Conservation (phyloP, 1,140 invertebrate genomes). For the Danaus plexippus region DNA sequence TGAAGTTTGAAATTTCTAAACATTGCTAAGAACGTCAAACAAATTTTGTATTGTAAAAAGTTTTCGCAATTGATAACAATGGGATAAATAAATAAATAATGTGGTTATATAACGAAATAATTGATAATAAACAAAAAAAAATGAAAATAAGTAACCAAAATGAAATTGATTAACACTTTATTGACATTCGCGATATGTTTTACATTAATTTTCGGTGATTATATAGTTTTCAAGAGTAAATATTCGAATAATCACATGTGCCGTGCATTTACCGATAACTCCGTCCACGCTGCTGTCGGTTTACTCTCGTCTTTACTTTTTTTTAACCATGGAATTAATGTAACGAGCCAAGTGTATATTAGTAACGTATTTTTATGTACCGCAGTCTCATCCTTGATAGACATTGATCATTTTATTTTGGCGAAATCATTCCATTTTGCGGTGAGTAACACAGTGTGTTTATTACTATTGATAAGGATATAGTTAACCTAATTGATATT, state of each 20-base stretch:
- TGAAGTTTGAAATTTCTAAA: too few species aligned
- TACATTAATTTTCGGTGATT: constrained; percentile 39
- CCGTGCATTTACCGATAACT: constrained; percentile 38
- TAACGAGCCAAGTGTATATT: constrained; percentile 23
- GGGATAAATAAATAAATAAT: too few species aligned
- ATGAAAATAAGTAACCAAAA: constrained; percentile 9
- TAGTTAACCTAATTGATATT: constrained; percentile 9
- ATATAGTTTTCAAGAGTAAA: constrained; percentile 45
- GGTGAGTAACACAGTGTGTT: constrained; percentile 28
- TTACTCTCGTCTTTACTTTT: constrained; percentile 41
- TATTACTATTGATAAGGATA: background rate
- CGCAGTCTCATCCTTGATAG: constrained; percentile 42
- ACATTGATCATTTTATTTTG: constrained; percentile 49
- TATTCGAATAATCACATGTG: constrained; percentile 37
- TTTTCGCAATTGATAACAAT: too few species aligned
- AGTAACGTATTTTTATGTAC: constrained; percentile 47
- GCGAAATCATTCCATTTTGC: constrained; percentile 47
- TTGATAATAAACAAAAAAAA: too few species aligned
- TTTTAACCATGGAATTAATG: constrained; percentile 33
- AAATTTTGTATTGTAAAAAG: too few species aligned
- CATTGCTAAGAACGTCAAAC: too few species aligned
- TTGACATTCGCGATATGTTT: constrained; percentile 34
- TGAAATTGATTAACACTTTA: constrained; percentile 31
- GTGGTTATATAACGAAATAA: too few species aligned
- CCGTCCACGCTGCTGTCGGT: constrained; percentile 40